These are phyloP conservation scores for Sminthurides bifidus DNA, from an alignment of 1,140 invertebrate genomes.

Conservation along the genomic window DNA sequence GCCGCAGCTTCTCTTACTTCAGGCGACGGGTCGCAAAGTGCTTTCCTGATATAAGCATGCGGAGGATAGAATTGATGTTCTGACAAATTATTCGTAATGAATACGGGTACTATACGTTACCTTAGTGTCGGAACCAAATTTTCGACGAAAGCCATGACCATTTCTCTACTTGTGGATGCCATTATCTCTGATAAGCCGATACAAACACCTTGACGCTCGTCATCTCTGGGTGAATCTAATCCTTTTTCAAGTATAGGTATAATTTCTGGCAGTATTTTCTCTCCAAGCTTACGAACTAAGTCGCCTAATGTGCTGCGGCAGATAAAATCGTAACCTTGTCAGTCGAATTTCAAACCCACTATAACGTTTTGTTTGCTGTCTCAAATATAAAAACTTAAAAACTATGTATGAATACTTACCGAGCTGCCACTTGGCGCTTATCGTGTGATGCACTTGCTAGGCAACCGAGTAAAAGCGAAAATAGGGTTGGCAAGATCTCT, in stretches of 20 bases:
- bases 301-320: constrained; percentile 83
- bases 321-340: constrained; percentile 13
- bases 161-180: constrained; percentile 86
- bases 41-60: constrained; percentile 42
- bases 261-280: constrained; percentile 93
- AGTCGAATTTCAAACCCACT: background rate
- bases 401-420: constrained; percentile 34
- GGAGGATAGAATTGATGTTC: background rate
- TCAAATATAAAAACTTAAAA: no score
- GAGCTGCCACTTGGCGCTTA: constrained; percentile 59
- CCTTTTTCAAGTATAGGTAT: constrained; percentile 93
- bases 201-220: constrained; percentile 94
- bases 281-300: constrained; percentile 91
- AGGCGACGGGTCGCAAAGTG: constrained; percentile 80
- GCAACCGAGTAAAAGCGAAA: constrained; percentile 79
- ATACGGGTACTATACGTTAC: constrained; percentile 31
- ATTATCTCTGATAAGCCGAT: constrained; percentile 98
- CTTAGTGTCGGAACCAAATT: constrained; percentile 92
- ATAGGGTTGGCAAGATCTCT: constrained; percentile 91
- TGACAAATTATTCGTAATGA: background rate
- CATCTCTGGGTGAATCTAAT: constrained; percentile 74
- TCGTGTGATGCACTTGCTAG: constrained; percentile 90
- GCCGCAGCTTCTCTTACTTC: constrained; percentile 90
- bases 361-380: no score
- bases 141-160: constrained; percentile 86